Base-by-base conservation (phyloP, 2,888 invertebrate genomes). In the Auanema freiburgensis region DNA sequence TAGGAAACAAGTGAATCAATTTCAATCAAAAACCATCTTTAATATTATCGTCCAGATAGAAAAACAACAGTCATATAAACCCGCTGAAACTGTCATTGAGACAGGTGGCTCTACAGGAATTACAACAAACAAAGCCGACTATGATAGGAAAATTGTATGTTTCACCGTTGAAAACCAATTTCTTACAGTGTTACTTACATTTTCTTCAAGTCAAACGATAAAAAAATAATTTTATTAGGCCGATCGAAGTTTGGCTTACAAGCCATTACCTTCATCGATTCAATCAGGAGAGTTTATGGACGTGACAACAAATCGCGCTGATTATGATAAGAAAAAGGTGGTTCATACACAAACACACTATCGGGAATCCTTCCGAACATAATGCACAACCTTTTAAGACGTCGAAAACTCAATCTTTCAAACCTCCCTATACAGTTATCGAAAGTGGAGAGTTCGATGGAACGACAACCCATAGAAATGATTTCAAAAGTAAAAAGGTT, bases 251-350 rank as follows among this genome's bases (percentile, higher is more conserved):
- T 12, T 33, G 4, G 59, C 66, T 5, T 23, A 57, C 4, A 63
- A 66, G 1, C 69, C 71, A n/a, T 57, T 58, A 12, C 61, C 62
- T n/a, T 64, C 57, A 50, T 49, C 56, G 1, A 25, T 72, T 0
- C 65, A 66, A 49, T 54, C 61, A 21, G 74, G 74, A 14, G 66
- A 72, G 11, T 75, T 75, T 43, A 63, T 71, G 24, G 72, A 68
- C 10, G 46, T 53, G 3, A 71, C 72, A 0, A 75, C 74, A 0
- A 64, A 72, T n/a, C 65, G 69, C 56, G 62, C 69, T 0, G 74
- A 75, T 59, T 74, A 53, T 52, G 61, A 63, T 41, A 46, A 59
- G 46, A 72, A 74, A 57, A 53, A 60, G 51, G 71, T 70, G n/a
- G 5, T 6, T 54, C 2, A 18, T 52, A 10, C 3, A 41, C 3